Base-by-base conservation (phyloP, 1,140 invertebrate genomes). In the Agrypnia vestita region DNA sequence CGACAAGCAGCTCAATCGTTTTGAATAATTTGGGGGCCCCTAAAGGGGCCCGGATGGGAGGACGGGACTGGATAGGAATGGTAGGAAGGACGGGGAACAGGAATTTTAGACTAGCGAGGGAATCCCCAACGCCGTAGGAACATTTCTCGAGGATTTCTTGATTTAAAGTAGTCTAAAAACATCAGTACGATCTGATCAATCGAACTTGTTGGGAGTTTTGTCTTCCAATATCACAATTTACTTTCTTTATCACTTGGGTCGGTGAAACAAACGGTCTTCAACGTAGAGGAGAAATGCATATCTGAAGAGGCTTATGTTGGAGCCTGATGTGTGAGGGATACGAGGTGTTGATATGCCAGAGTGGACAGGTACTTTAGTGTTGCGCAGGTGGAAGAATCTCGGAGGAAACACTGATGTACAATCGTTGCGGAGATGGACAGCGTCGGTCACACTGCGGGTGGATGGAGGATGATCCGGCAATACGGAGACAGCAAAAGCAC, bases 1-100 rank as follows among this genome's bases (percentile, higher is more conserved):
- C 51, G 72, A 61, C 44, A 9, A 55, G 51, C 72, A 35, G 55
- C 43, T 71, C 43, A 43, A 62, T 76, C 80, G 80, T 51, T 75
- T 77, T 80, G 61, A 75, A 35, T 19, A 64, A 73, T 73, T 80
- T 80, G 75, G 75, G 82, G 82, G 82, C 78, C 73, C 79, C 79
- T 59, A 43, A 80, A 75, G 82, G 73, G 76, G 64, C 82, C 81
- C 62, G 82, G 82, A 76, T 44, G 35, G 78, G 76, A 62, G 82
- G 76, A 78, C n/a, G 51, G 79, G 82, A 56, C 9, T 35, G 72
- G 80, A 49, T 7, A 35, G 72, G 71, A 46, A 71, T n/a, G n/a
- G n/a, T n/a, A n/a, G n/a, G n/a, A n/a, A 44, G 56, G 71, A 53
- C 19, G 13, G 55, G 44, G 78, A 21, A 25, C 49, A 13, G 46